phyloP scores from a whole-genome alignment of 2,888 invertebrate species.

The Nemotelus pantherinus region DNA sequence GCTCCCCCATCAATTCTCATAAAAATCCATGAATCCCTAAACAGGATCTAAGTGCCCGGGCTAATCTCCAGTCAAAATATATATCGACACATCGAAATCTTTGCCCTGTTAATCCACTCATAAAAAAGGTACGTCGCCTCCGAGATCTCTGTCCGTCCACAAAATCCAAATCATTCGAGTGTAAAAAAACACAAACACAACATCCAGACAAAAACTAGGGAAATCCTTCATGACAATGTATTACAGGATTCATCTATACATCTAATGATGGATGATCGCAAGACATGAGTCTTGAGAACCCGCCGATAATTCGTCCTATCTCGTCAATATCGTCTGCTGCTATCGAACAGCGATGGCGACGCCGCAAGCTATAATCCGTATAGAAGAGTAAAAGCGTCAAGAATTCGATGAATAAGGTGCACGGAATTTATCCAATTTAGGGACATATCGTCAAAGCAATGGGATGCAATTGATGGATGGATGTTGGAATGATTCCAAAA shows the following conservation, averaged over 20 bases:
- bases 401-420: background rate
- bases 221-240: conserved; percentile 28
- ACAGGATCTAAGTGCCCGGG: conserved; percentile 9
- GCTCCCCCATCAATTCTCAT: conserved; percentile 17
- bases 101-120: conserved; percentile 6
- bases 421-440: conserved; percentile 33
- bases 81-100: conserved; percentile 24
- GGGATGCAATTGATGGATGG: conserved; percentile 34
- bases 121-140: background rate
- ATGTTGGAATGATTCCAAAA: conserved; percentile 36
- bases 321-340: background rate
- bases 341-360: background rate
- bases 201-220: background rate
- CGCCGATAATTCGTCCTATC: conserved; percentile 13
- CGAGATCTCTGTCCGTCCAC: no score
- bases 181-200: background rate
- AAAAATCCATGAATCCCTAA: conserved; percentile 25
- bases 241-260: conserved; percentile 17
- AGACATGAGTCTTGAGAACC: conserved; percentile 23
- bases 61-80: conserved; percentile 24
- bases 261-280: conserved; percentile 36
- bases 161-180: no score
- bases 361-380: background rate
- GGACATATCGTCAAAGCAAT: conserved; percentile 26
- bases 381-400: no score